Conservation (phyloP, 2,113 vertebrate species). For the Catharus minimus region DNA sequence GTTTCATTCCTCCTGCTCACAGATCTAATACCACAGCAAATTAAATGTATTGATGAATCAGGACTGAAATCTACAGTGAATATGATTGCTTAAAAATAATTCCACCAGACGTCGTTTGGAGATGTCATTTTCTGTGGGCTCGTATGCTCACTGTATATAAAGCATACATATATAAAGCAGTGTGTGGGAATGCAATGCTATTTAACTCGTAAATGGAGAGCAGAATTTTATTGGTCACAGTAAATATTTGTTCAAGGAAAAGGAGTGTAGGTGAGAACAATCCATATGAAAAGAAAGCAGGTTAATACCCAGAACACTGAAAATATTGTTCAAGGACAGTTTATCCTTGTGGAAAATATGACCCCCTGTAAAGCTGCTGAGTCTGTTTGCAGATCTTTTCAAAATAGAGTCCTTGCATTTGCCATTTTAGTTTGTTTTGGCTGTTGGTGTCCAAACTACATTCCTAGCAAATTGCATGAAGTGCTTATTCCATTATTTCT, state of each 20-base stretch:
- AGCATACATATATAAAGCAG: conserved; percentile 25
- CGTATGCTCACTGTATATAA: not conserved
- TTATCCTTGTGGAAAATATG: conserved; percentile 70
- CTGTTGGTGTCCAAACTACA: conserved; percentile 67
- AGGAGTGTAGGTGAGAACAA: conserved; percentile 40
- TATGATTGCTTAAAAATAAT: conserved; percentile 51
- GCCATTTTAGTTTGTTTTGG: conserved; percentile 72
- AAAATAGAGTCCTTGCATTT: conserved; percentile 68
- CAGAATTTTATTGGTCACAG: conserved; percentile 55
- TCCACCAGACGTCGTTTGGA: conserved; percentile 28
- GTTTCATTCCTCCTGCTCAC: conserved; percentile 1
- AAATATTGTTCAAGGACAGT: conserved; percentile 64
- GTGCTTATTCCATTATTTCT: conserved; percentile 70
- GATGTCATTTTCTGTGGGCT: conserved; percentile 47
- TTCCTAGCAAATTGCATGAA: conserved; percentile 67
- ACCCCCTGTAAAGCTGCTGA: conserved; percentile 52
- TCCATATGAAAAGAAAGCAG: conserved; percentile 50
- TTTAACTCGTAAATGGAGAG: conserved; percentile 54
- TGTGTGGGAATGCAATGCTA: conserved; percentile 5
- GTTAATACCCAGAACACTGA: conserved; percentile 30
- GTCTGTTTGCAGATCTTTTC: conserved; percentile 67
- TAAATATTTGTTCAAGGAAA: conserved; percentile 58
- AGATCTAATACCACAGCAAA: conserved; percentile 28
- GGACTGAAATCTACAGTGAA: conserved; percentile 37
- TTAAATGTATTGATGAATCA: conserved; percentile 47